A percentile compares a stretch with the other conserved stretches of the same genome.
Conservation (phyloP, 2,888 invertebrate genomes). For the Alcis repandata region DNA sequence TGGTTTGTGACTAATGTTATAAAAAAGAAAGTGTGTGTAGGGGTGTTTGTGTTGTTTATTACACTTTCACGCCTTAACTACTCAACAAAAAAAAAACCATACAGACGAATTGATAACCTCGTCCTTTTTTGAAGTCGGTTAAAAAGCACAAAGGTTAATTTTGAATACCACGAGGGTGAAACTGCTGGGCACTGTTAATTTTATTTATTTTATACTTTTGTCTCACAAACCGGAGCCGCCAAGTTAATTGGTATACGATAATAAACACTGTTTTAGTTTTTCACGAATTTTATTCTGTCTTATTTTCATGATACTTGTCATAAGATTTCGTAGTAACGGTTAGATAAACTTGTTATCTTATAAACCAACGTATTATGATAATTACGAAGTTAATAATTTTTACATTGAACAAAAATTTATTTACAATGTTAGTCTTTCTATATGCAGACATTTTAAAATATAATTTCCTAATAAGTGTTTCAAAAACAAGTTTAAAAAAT, state of each 20-base stretch:
- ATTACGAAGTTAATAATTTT: conserved; percentile 58
- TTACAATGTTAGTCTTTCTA: conserved; percentile 40
- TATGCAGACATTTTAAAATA: conserved; percentile 35
- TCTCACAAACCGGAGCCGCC: too few relatives aligned
- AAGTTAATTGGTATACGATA: background rate
- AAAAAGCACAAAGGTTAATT: too few relatives aligned
- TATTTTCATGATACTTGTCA: conserved; percentile 82
- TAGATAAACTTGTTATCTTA: conserved; percentile 76
- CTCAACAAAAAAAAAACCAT: too few relatives aligned
- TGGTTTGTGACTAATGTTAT: too few relatives aligned
- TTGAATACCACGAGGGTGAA: too few relatives aligned
- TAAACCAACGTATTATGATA: conserved; percentile 70
- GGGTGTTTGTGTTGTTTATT: too few relatives aligned
- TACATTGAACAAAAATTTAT: conserved; percentile 54
- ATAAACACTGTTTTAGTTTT: conserved; percentile 49
- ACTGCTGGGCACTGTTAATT: too few relatives aligned
- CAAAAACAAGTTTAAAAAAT: background rate
- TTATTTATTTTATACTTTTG: too few relatives aligned
- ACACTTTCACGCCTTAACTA: too few relatives aligned
- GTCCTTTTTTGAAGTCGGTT: too few relatives aligned
- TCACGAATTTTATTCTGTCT: conserved; percentile 80
- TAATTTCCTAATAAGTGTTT: conserved; percentile 10
- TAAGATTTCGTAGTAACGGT: conserved; percentile 84
- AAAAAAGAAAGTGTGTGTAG: too few relatives aligned
- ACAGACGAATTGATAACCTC: too few relatives aligned